Conservation (phyloP, 2,888 invertebrate species). For the Acrobasis suavella region DNA sequence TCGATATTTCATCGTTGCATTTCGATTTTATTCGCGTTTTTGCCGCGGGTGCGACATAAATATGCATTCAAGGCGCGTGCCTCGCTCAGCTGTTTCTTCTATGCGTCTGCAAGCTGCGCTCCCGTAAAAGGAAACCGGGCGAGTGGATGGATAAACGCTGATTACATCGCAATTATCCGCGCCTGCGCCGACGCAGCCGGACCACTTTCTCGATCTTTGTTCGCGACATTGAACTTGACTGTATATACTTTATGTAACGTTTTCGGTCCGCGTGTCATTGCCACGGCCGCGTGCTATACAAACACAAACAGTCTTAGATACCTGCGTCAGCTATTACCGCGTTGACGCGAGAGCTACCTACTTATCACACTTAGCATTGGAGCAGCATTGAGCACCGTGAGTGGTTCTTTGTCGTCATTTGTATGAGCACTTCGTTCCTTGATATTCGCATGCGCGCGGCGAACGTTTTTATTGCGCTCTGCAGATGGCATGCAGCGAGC, state of each 20-base stretch:
- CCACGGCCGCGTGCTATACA: slow-evolving; percentile 55
- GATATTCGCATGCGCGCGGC: slow-evolving; percentile 62
- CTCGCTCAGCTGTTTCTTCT: slow-evolving; percentile 79
- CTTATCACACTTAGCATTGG: slow-evolving; percentile 51
- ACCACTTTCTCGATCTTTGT: slow-evolving; percentile 80
- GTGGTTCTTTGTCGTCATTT: slow-evolving; percentile 44
- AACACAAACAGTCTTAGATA: slow-evolving; percentile 47
- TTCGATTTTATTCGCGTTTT: slow-evolving; percentile 71
- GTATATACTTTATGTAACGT: slow-evolving; percentile 61
- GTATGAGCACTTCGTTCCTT: slow-evolving; percentile 53
- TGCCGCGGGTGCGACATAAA: slow-evolving; percentile 70
- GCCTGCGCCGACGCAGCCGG: slow-evolving; percentile 61
- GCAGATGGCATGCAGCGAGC: slow-evolving; percentile 64
- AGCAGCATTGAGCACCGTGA: slow-evolving; percentile 33
- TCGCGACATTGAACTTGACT: slow-evolving; percentile 76
- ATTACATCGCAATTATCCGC: slow-evolving; percentile 79
- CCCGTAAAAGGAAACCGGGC: slow-evolving; percentile 77
- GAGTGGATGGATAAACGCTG: slow-evolving; percentile 75
- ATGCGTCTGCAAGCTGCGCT: slow-evolving; percentile 75
- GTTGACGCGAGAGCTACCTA: slow-evolving; percentile 43
- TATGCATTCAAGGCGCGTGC: slow-evolving; percentile 78
- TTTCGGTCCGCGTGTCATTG: slow-evolving; percentile 65
- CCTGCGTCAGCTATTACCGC: slow-evolving; percentile 46
- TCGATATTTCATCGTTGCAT: slow-evolving; percentile 66
- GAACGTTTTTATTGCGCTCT: slow-evolving; percentile 65